phyloP scores from a whole-genome alignment of 1,140 invertebrate species.

The Anoplophora glabripennis region DNA sequence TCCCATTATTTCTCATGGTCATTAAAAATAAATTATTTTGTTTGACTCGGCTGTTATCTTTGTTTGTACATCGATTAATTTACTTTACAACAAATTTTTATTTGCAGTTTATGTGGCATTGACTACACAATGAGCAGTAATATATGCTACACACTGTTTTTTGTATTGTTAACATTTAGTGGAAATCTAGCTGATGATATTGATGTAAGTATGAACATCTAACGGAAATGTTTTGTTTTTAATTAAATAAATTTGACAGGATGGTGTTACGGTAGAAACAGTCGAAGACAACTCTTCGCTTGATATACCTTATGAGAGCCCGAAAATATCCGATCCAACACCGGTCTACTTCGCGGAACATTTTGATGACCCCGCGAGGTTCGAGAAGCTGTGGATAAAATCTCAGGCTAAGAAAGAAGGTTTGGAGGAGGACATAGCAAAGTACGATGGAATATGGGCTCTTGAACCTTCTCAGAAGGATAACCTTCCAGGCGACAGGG shows the following conservation, averaged over 20 bases:
- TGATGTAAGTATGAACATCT: no score
- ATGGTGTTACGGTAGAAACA: conserved; percentile 45
- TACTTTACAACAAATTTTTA: no score
- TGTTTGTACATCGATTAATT: no score
- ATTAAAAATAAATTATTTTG: no score
- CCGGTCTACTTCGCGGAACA: conserved; percentile 80
- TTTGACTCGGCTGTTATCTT: no score
- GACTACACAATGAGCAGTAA: no score
- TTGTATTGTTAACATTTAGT: no score
- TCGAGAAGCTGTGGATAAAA: conserved; percentile 78
- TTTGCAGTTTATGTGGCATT: no score
- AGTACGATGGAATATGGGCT: conserved; percentile 87
- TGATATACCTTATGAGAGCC: conserved; percentile 56
- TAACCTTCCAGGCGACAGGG: conserved; percentile 76
- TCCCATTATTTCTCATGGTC: no score
- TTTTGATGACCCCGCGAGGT: conserved; percentile 78
- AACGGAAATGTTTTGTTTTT: background rate
- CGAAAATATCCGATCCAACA: conserved; percentile 52
- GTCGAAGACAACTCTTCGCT: conserved; percentile 26
- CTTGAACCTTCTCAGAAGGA: conserved; percentile 77
- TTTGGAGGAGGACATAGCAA: conserved; percentile 85
- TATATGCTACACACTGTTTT: no score
- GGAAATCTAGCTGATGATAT: no score
- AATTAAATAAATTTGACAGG: conserved; percentile 23
- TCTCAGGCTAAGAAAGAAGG: conserved; percentile 94